Evolutionary conservation across 2,113 vertebrate species (phyloP), one percentile per base, ranked within the genome.

Genomic region (Ondatra zibethicus): DNA sequence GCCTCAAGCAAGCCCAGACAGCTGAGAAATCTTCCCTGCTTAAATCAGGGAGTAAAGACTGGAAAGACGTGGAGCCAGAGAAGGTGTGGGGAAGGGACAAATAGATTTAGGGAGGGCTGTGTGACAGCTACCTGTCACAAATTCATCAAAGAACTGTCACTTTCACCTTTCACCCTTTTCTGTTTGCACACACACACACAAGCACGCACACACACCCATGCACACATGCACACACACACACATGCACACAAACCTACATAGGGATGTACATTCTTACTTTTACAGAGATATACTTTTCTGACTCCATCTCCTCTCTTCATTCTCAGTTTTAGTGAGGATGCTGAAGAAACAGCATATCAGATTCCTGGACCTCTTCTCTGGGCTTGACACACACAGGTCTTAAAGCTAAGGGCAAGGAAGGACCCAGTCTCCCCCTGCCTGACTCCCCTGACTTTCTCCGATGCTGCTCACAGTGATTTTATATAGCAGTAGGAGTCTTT

Each of bases 401-500:
- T 10, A 68, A n/a, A 33, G 65, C 85, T 3, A 72, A 95, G 88
- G 68, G 31, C 29, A 29, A 94, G 85, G 55, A 47, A 39, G 25
- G 5, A 63, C 68, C 63, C 31, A 6, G 78, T 23, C 42, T 76
- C 77, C 47, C n/a, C 47, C 29, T 55, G 73, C 52, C 47, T n/a
- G 36, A 96, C 70, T 87, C 70, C 80, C 66, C 65, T 25, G 82
- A 29, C 50, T 1, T 39, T 91, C 13, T 85, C 55, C 47, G 73
- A 92, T 0, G 29, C 88, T 6, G 16, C 52, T 94, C 87, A 75
- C 3, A 3, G 61, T 77, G 47, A 17, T 8, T 78, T 92, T 76
- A 61, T 55, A 47, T 1, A 0, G 93, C 95, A 89, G 95, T 97
- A 73, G 89, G 92, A 25, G 77, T 91, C 92, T 98, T 97, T 98